Evolutionary conservation across 2,113 vertebrate species (phyloP).

Genomic region (Sialia sialis): DNA sequence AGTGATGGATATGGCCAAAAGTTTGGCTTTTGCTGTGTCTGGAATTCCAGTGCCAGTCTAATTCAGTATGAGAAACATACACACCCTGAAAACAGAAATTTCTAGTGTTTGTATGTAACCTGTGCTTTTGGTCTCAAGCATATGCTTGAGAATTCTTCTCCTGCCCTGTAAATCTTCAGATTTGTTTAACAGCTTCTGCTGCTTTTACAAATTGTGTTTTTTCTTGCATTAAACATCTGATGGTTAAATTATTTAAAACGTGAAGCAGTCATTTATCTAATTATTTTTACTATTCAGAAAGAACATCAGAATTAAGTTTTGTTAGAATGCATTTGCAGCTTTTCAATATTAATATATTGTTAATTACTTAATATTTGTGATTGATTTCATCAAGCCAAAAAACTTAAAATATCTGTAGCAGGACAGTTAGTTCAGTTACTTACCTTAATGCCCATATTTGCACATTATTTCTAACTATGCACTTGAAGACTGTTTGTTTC

Average conservation of each 20-base stretch:
- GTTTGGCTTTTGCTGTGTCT: conserved; percentile 47
- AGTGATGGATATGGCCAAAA: conserved; percentile 43
- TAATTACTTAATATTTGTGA: conserved; percentile 8
- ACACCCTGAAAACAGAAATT: background rate
- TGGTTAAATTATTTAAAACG: conserved; percentile 42
- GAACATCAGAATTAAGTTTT: conserved; percentile 23
- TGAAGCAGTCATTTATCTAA: conserved; percentile 57
- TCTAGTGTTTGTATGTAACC: conserved; percentile 28
- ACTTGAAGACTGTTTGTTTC: conserved; percentile 57
- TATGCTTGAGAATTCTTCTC: conserved; percentile 31
- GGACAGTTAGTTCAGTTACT: conserved; percentile 32
- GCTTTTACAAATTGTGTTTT: conserved; percentile 40
- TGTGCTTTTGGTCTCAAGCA: conserved; percentile 31
- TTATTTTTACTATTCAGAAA: conserved; percentile 26
- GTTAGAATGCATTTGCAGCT: conserved; percentile 11
- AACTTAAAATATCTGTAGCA: background rate
- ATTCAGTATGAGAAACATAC: conserved; percentile 54
- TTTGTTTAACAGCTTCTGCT: conserved; percentile 12
- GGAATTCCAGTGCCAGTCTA: conserved; percentile 59
- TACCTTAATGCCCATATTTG: conserved; percentile 61
- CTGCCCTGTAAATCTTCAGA: conserved; percentile 10
- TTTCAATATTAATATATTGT: conserved; percentile 21
- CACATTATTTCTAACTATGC: conserved; percentile 76
- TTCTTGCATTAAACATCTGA: conserved; percentile 56
- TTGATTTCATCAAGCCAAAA: conserved; percentile 56